Conservation (phyloP, 2,888 invertebrate genomes). For the Agonopterix subpropinquella region DNA sequence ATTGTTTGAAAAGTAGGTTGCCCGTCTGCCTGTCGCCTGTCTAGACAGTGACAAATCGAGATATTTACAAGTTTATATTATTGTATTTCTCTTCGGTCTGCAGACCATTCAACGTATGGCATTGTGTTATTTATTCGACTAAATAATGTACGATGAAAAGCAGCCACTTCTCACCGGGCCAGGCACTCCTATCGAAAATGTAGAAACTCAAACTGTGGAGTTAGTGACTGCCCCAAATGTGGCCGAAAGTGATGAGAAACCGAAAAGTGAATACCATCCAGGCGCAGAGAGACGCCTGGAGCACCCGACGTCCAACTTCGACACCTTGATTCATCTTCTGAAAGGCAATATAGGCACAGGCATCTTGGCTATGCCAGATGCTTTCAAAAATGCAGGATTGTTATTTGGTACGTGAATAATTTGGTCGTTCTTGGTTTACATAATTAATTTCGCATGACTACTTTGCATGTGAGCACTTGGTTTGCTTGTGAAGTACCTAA, state of each 20-base stretch:
- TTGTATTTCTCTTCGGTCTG: no score
- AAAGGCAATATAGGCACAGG: conserved; percentile 93
- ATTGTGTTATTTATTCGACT: conserved; percentile 4
- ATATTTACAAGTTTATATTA: no score
- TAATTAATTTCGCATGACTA: not conserved
- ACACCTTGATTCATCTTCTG: conserved; percentile 83
- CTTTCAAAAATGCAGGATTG: conserved; percentile 93
- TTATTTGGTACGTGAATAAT: conserved; percentile 78
- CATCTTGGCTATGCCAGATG: conserved; percentile 97
- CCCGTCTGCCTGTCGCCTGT: no score
- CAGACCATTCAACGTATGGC: conserved; percentile 3
- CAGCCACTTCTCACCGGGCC: conserved; percentile 77
- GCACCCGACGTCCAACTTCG: conserved; percentile 87
- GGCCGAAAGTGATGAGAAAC: conserved; percentile 34
- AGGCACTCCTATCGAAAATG: conserved; percentile 43
- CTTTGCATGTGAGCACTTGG: not conserved
- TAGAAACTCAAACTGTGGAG: conserved; percentile 51
- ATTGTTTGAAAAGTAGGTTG: not conserved
- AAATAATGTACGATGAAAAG: conserved; percentile 80
- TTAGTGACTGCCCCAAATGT: conserved; percentile 38
- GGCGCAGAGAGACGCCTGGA: conserved; percentile 81
- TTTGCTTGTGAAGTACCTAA: not conserved
- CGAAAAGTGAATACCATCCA: conserved; percentile 69
- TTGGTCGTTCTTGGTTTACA: not conserved
- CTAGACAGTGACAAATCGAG: no score